phyloP scores from a whole-genome alignment of 64 coral and sea anemone genomes.

The Actinia tenebrosa region DNA sequence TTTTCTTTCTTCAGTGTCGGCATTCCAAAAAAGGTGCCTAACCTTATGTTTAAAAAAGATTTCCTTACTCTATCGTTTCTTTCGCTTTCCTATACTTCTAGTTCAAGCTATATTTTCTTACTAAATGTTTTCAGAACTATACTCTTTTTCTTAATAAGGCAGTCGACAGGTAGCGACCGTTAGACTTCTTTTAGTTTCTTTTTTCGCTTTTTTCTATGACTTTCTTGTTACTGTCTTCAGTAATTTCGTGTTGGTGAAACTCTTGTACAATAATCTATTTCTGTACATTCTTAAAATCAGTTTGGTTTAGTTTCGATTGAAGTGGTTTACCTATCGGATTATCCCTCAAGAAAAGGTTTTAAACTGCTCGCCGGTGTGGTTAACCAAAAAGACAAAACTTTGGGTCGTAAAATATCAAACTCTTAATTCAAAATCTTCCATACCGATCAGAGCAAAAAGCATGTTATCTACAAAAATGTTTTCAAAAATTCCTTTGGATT shows the following conservation, averaged over 20 bases:
- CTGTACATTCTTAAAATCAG: background rate
- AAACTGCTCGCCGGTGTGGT: background rate
- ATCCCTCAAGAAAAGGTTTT: background rate
- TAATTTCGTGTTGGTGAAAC: background rate
- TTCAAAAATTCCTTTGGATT: background rate
- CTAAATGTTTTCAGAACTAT: background rate
- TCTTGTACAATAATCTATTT: conserved; percentile 9
- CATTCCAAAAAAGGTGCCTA: too few relatives aligned
- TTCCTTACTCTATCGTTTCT: background rate
- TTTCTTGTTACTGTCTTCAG: background rate
- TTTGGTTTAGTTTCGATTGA: background rate
- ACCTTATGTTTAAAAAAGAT: background rate
- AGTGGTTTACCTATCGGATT: conserved; percentile 1
- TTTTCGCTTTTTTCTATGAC: background rate
- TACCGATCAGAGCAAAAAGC: too few relatives aligned
- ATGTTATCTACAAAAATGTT: too few relatives aligned
- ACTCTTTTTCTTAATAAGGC: background rate
- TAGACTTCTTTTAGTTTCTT: background rate
- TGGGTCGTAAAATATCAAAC: too few relatives aligned
- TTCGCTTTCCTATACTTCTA: background rate
- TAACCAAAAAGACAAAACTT: background rate
- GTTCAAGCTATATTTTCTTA: background rate
- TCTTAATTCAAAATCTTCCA: too few relatives aligned
- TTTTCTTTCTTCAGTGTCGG: too few relatives aligned
- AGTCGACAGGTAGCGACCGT: background rate